Evolutionary conservation across 1,140 invertebrate genomes (phyloP).

Genomic region (Agrypnia vestita): DNA sequence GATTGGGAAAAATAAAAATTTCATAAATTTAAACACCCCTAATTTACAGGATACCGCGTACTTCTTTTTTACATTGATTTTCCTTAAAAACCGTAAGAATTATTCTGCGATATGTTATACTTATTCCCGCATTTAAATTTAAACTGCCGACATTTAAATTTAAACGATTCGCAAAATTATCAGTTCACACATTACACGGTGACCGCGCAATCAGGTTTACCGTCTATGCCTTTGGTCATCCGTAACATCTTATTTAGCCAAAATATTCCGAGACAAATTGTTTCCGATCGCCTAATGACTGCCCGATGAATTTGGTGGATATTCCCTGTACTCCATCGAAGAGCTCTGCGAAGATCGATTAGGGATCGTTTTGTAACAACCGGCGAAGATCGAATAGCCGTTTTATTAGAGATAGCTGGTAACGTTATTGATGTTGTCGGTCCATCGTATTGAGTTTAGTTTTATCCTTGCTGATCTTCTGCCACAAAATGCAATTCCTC

Average conservation of each 20-base stretch:
- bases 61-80: background rate
- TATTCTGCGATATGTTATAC: background rate
- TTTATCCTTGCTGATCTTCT: no score
- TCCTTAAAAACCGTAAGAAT: background rate
- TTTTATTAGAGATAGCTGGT: no score
- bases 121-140: background rate
- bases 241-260: slow-evolving; percentile 23
- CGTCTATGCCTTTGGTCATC: slow-evolving; percentile 2
- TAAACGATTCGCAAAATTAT: background rate
- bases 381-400: no score
- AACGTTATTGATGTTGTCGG: no score
- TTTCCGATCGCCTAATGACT: slow-evolving; percentile 9
- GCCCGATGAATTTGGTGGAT: background rate
- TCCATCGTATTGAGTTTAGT: no score
- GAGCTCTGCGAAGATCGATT: background rate
- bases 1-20: no score
- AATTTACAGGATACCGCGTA: background rate
- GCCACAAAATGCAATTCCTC: no score
- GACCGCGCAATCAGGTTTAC: background rate
- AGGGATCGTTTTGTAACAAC: background rate
- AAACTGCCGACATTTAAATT: background rate
- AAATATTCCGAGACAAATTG: slow-evolving; percentile 16
- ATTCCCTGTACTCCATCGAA: background rate
- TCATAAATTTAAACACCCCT: background rate
- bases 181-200: background rate